Evolutionary conservation across 2,888 invertebrate species (phyloP).

Genomic region (Gymnoscelis rufifasciata): DNA sequence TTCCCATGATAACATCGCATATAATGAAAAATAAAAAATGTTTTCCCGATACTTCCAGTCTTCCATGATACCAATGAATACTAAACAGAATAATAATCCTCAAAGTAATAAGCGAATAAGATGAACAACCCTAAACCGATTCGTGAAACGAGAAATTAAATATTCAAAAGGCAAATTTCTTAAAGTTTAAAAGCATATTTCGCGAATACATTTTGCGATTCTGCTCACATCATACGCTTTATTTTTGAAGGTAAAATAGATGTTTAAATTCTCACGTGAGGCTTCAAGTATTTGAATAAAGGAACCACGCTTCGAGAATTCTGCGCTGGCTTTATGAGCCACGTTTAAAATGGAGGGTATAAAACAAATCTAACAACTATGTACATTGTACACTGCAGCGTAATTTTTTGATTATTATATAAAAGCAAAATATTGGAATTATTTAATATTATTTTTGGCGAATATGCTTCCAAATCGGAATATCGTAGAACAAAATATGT

Average conservation of each 20-base stretch:
- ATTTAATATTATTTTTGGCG: not conserved
- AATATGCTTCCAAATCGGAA: too few relatives aligned
- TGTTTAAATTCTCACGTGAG: constrained; percentile 9
- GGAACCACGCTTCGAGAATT: constrained; percentile 16
- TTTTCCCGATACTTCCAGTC: too few relatives aligned
- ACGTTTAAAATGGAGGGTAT: not conserved
- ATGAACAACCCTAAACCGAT: not conserved
- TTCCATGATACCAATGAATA: too few relatives aligned
- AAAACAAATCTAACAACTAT: too few relatives aligned
- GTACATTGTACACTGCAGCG: not conserved
- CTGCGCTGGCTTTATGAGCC: constrained; percentile 17
- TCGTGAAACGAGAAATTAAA: not conserved
- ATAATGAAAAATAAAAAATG: too few relatives aligned
- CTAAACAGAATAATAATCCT: too few relatives aligned
- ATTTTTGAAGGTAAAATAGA: constrained; percentile 11
- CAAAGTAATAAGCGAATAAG: not conserved
- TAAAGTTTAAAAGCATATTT: not conserved
- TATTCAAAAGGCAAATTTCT: not conserved
- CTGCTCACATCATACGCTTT: constrained; percentile 10
- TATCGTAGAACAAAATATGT: too few relatives aligned
- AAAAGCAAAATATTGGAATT: too few relatives aligned
- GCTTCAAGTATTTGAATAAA: constrained; percentile 25
- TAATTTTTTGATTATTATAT: not conserved
- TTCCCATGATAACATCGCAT: too few relatives aligned
- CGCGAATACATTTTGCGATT: constrained; percentile 1